These are phyloP conservation scores for Troglohyphantes excavatus DNA, from an alignment of 2,888 invertebrate species.

Conservation along the genomic window DNA sequence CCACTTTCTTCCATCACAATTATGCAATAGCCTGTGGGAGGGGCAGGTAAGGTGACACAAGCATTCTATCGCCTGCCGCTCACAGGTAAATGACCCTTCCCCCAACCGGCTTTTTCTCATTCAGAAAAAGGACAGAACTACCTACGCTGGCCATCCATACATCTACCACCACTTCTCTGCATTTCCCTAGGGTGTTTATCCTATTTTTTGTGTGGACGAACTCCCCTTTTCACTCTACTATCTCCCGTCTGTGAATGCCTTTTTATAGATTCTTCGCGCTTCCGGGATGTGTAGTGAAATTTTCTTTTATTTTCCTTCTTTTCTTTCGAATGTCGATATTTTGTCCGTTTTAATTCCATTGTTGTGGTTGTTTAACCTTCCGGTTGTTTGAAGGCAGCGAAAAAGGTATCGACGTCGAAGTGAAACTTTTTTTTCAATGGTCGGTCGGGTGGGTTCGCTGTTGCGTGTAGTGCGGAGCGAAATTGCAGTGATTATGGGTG, in stretches of 20 bases:
- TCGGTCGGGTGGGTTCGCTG: background rate
- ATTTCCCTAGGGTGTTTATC: constrained; percentile 43
- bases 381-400: constrained; percentile 4
- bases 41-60: constrained; percentile 58
- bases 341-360: background rate
- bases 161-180: constrained; percentile 45
- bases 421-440: background rate
- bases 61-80: background rate
- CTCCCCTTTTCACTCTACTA: constrained; percentile 5
- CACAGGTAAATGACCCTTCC: constrained; percentile 66
- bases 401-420: background rate
- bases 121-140: constrained; percentile 25
- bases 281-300: constrained; percentile 32
- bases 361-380: background rate
- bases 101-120: constrained; percentile 49
- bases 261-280: constrained; percentile 32
- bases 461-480: background rate
- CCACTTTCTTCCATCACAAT: background rate
- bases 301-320: constrained; percentile 9
- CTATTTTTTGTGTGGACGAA: background rate
- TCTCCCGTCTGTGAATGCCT: constrained; percentile 2
- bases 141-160: constrained; percentile 40
- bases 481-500: background rate
- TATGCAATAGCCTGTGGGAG: constrained; percentile 25
- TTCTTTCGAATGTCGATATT: background rate